These are phyloP conservation scores for Agonopterix subpropinquella DNA, from an alignment of 2,888 invertebrate species.

Conservation along the genomic window DNA sequence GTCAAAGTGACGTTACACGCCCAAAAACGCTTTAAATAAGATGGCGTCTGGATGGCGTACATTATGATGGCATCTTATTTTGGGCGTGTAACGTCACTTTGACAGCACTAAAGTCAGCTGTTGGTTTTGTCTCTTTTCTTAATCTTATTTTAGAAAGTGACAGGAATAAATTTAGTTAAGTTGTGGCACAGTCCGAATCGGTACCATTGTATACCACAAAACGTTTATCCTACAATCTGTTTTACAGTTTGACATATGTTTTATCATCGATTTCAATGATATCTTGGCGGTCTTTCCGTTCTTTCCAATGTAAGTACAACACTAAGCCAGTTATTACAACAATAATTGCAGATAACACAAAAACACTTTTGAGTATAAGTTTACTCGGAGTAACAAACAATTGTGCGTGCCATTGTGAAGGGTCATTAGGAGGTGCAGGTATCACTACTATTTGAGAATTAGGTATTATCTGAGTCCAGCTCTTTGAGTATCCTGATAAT, in stretches of 20 bases:
- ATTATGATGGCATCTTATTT: no score
- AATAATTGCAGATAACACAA: slow-evolving; percentile 91
- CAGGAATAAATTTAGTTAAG: no score
- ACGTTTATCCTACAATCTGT: no score
- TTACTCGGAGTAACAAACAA: slow-evolving; percentile 97
- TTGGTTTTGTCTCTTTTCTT: no score
- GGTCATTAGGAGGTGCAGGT: slow-evolving; percentile 86
- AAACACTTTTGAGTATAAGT: slow-evolving; percentile 92
- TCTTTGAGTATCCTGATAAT: slow-evolving; percentile 79
- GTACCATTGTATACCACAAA: no score
- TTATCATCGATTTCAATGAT: slow-evolving; percentile 66
- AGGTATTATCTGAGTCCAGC: slow-evolving; percentile 95
- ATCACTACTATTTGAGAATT: slow-evolving; percentile 98
- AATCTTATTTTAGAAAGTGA: no score
- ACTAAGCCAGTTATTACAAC: slow-evolving; percentile 90
- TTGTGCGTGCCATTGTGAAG: slow-evolving; percentile 91
- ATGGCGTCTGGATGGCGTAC: no score
- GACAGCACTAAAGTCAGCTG: no score
- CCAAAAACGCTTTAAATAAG: no score
- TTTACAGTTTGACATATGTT: slow-evolving; percentile 58
- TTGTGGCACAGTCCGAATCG: no score
- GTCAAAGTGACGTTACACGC: no score
- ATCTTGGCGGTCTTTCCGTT: slow-evolving; percentile 53
- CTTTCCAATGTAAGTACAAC: slow-evolving; percentile 91
- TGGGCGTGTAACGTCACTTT: no score